Evolutionary conservation across 1,140 invertebrate genomes (phyloP), one percentile per base, ranked within the genome.

Genomic region (Scaptomyza hsui): DNA sequence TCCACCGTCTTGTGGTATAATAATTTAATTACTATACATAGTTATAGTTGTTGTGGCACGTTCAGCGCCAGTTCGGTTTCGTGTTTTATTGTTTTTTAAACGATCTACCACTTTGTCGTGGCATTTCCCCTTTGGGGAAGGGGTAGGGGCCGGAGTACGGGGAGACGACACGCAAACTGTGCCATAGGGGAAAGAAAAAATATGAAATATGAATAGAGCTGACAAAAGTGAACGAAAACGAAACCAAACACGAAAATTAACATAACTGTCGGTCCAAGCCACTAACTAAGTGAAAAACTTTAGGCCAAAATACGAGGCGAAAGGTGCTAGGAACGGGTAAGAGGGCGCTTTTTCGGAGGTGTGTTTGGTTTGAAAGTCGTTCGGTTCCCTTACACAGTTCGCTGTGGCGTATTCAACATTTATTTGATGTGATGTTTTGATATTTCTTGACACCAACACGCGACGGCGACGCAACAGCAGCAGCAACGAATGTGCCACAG

Each of bases 341-440:
- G 57, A 9, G 42, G 16, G 24, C 49, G 41, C 5, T 21, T 13
- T 5, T 10, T 16, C 41, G 44, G 24, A 51, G 51, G 21, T 32
- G 24, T 10, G 39, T 16, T 13, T 21, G 15, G 39, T 16, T 13
- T 21, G 15, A 6, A 44, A 45, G 56, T 37, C 47, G 42, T 45
- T 59, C 35, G 52, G 60, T 75, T 42, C 39, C 37, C 37, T 26
- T 26, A 21, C 48, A 59, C 48, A 59, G 45, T 26, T 69, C 71
- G 64, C 45, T 62, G 37, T 71, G 73, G 70, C 62, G 41, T 77
- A 81, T 85, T 90, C 78, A 90, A 90, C 89, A 89, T 90, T 90
- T 90, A 90, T 90, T 90, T 90, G 89, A 90, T 90, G 89, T 90
- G 89, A 90, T 90, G 89, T 90, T 90, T 90, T 90, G 89, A 90